Conservation (phyloP, 2,113 vertebrate species). For the Amphiprion percula region DNA sequence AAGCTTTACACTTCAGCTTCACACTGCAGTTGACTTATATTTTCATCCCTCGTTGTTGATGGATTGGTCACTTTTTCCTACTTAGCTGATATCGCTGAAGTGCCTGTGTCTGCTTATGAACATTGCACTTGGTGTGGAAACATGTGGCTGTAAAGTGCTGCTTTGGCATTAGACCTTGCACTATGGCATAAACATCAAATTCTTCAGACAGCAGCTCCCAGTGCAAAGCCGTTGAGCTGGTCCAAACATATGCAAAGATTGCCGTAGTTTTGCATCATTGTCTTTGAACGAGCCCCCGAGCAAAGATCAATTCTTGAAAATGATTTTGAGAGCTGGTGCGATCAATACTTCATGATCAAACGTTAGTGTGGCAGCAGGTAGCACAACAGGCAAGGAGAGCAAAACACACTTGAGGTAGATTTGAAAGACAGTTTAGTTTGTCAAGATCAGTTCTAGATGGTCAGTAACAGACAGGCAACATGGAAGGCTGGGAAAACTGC, state of each 20-base stretch:
- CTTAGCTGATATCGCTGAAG: slow-evolving; percentile 10
- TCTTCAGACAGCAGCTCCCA: not conserved
- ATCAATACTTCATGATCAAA: slow-evolving; percentile 34
- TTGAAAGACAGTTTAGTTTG: slow-evolving; percentile 38
- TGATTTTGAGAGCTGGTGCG: slow-evolving; percentile 2
- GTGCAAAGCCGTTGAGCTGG: not conserved
- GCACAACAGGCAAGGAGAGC: slow-evolving; percentile 13
- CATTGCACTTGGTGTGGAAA: slow-evolving; percentile 25
- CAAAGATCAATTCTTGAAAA: slow-evolving; percentile 11
- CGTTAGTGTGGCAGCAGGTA: slow-evolving; percentile 29
- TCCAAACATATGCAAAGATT: slow-evolving; percentile 5
- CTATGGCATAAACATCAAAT: not conserved
- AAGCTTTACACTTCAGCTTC: slow-evolving; percentile 43
- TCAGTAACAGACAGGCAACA: slow-evolving; percentile 12
- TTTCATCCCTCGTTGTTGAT: slow-evolving; percentile 27
- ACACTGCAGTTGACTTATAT: slow-evolving; percentile 15
- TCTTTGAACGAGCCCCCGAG: not conserved
- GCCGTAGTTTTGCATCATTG: not conserved
- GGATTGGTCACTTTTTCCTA: slow-evolving; percentile 42
- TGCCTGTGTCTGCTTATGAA: slow-evolving; percentile 13
- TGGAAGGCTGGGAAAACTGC: slow-evolving; percentile 9
- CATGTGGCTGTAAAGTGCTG: slow-evolving; percentile 21
- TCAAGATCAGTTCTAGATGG: slow-evolving; percentile 7
- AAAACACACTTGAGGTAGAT: slow-evolving; percentile 1
- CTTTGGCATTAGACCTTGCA: slow-evolving; percentile 8